Conservation (phyloP, 2,888 invertebrate genomes). For the Torymus tubicola region DNA sequence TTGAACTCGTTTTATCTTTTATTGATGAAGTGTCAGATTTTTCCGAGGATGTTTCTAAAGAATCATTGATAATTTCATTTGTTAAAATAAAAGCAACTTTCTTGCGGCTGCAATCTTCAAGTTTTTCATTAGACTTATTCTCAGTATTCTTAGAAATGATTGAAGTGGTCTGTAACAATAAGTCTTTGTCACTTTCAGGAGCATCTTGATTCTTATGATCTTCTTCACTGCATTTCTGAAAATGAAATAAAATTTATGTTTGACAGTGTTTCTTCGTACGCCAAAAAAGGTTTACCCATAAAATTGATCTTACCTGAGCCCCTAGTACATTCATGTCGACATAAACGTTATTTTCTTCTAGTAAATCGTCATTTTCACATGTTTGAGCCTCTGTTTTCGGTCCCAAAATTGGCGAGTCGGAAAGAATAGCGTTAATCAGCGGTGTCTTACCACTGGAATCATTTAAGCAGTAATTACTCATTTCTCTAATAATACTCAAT, state of each 20-base stretch:
- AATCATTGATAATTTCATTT: conserved; percentile 49
- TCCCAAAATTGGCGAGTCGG: conserved; percentile 69
- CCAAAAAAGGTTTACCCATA: no score
- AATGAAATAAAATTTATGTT: conserved; percentile 3
- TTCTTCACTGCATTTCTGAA: conserved; percentile 51
- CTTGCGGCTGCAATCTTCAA: conserved; percentile 8
- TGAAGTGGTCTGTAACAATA: not conserved
- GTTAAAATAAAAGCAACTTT: conserved; percentile 47
- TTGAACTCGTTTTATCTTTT: conserved; percentile 12
- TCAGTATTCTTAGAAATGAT: not conserved
- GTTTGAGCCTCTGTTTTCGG: conserved; percentile 60
- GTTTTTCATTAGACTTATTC: conserved; percentile 7
- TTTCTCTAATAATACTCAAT: conserved; percentile 60
- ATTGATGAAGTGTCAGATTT: conserved; percentile 19
- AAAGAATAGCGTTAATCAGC: conserved; percentile 69
- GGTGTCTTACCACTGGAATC: conserved; percentile 66
- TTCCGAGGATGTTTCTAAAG: conserved; percentile 14
- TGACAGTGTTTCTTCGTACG: not conserved
- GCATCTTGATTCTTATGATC: conserved; percentile 3
- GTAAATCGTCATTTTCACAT: conserved; percentile 37
- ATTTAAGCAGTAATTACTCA: conserved; percentile 63
- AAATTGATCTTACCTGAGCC: conserved; percentile 54
- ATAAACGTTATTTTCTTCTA: conserved; percentile 67
- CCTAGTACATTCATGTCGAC: conserved; percentile 69
- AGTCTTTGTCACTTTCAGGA: not conserved